Conservation (phyloP, 2,888 invertebrate species). For the Drosophila cyrtoloma region DNA sequence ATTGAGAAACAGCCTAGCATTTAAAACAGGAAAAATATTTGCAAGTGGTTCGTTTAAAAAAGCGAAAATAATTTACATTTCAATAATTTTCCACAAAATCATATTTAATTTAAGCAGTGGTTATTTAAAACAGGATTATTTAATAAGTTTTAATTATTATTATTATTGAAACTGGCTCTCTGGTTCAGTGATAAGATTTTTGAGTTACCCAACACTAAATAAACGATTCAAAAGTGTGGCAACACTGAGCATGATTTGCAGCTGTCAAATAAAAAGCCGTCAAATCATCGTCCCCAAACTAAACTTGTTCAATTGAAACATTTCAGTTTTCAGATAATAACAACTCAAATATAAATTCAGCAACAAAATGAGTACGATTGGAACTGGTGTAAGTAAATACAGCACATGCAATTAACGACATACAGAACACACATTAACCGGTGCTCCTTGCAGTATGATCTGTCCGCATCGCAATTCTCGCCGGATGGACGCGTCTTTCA, state of each 20-base stretch:
- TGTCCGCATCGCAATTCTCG: slow-evolving; percentile 99
- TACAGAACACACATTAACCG: not conserved
- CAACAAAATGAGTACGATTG: slow-evolving; percentile 95
- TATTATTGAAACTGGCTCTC: not conserved
- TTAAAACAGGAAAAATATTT: not conserved
- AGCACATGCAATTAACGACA: no score
- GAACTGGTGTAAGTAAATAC: slow-evolving; percentile 93
- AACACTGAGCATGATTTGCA: slow-evolving; percentile 44
- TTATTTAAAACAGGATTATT: not conserved
- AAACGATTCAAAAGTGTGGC: slow-evolving; percentile 13
- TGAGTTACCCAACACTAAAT: slow-evolving; percentile 23
- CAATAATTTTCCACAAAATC: not conserved
- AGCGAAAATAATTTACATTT: no score
- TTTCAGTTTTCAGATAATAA: slow-evolving; percentile 18
- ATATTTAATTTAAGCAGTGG: not conserved
- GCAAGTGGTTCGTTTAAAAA: not conserved
- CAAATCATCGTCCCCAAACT: slow-evolving; percentile 78
- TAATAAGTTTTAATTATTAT: not conserved
- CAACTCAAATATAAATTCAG: slow-evolving; percentile 26
- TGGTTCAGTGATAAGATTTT: not conserved
- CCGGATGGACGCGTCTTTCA: slow-evolving; percentile 99
- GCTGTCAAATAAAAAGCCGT: slow-evolving; percentile 82
- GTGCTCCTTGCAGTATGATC: slow-evolving; percentile 92
- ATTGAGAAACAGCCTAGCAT: not conserved
- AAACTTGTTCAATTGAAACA: slow-evolving; percentile 22